Evolutionary conservation across 2,888 invertebrate genomes (phyloP).

Genomic region (Conistra vaccinii): DNA sequence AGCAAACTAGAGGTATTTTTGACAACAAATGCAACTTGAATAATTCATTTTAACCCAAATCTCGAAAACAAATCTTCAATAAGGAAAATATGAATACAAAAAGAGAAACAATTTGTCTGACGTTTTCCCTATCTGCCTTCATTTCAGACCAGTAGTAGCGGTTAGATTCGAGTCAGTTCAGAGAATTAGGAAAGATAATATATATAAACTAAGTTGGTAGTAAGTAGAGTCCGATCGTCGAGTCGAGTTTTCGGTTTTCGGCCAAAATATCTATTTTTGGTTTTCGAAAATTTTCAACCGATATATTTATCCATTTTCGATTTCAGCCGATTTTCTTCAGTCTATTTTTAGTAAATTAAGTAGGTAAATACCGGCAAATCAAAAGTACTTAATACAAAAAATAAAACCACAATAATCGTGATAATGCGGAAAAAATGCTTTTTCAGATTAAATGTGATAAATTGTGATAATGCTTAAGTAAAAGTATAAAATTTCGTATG

Average conservation of each 20-base stretch:
- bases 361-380: no score
- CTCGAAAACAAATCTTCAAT: slow-evolving; percentile 5
- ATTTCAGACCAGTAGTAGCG: not conserved
- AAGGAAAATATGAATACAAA: slow-evolving; percentile 26
- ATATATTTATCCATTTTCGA: no score
- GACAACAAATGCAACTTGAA: not conserved
- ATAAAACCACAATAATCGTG: no score
- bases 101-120: slow-evolving; percentile 15
- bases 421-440: no score
- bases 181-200: not conserved
- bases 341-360: no score
- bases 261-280: not conserved
- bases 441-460: no score
- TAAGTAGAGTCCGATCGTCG: no score
- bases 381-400: not conserved
- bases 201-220: not conserved
- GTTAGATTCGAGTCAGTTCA: not conserved
- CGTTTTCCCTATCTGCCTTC: slow-evolving; percentile 16
- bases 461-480: no score
- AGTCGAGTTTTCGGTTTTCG: not conserved
- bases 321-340: no score
- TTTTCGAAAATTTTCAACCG: no score
- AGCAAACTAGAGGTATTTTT: no score
- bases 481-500: no score
- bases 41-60: slow-evolving; percentile 6